These are phyloP conservation scores for Eristalis intricaria DNA, from an alignment of 2,888 invertebrate genomes.

Conservation along the genomic window DNA sequence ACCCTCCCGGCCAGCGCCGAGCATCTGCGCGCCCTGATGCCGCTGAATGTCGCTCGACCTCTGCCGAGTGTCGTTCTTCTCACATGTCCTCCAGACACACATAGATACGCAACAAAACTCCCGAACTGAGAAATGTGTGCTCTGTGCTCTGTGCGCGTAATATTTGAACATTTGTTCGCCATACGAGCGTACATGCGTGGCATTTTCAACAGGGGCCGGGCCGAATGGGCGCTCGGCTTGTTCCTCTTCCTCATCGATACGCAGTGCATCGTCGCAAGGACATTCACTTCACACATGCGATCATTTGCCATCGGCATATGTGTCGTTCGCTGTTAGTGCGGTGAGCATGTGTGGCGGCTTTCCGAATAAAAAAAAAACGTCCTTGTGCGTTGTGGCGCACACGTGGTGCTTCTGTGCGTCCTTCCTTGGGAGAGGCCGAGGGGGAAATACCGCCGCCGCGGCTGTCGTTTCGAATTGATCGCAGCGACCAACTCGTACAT, in stretches of 20 bases:
- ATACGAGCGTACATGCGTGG: constrained; percentile 9
- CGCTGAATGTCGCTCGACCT: constrained; percentile 64
- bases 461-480: constrained; percentile 66
- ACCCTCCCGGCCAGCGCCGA: constrained; percentile 47
- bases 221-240: constrained; percentile 53
- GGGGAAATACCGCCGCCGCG: constrained; percentile 7
- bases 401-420: constrained; percentile 67
- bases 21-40: constrained; percentile 70
- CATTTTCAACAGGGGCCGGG: constrained; percentile 54
- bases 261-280: constrained; percentile 55
- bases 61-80: constrained; percentile 40
- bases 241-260: constrained; percentile 57
- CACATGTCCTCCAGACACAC: constrained; percentile 67
- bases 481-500: constrained; percentile 47
- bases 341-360: constrained; percentile 57
- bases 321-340: constrained; percentile 42
- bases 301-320: constrained; percentile 67
- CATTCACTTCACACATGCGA: constrained; percentile 71
- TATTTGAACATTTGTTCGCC: constrained; percentile 67
- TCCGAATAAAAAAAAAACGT: constrained; percentile 13
- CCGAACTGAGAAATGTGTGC: constrained; percentile 31
- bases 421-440: constrained; percentile 46
- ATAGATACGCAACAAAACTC: constrained; percentile 25
- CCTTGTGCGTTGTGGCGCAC: constrained; percentile 59
- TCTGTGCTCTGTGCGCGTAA: constrained; percentile 32